Conservation (phyloP, 2,888 invertebrate species). For the Ornithoptera priamus region DNA sequence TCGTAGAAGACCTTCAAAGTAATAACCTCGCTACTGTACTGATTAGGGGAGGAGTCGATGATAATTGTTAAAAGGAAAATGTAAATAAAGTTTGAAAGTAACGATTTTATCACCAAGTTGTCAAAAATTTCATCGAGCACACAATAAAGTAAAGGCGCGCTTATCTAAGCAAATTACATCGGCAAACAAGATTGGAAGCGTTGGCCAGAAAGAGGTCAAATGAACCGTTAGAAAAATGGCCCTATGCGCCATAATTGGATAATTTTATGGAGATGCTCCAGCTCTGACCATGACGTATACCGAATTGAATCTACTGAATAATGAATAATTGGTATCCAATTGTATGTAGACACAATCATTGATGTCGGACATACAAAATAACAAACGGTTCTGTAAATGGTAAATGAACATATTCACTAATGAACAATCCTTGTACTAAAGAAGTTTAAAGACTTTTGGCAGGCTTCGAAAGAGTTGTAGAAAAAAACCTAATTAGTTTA, state of each 20-base stretch:
- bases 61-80: no score
- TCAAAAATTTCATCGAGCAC: neutral
- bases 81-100: no score
- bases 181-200: constrained; percentile 28
- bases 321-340: neutral
- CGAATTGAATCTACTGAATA: constrained; percentile 3
- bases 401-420: no score
- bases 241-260: constrained; percentile 21
- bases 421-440: no score
- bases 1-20: no score
- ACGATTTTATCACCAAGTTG: no score
- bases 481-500: no score
- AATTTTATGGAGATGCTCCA: constrained; percentile 16
- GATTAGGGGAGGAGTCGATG: no score
- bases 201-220: constrained; percentile 17
- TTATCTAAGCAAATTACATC: constrained; percentile 29
- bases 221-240: constrained; percentile 23
- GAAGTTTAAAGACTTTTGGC: no score
- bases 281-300: neutral
- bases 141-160: constrained; percentile 7
- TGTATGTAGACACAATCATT: neutral
- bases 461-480: no score
- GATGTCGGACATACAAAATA: neutral
- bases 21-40: no score
- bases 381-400: no score